Percentiles rank a stretch among this genome's conserved stretches.
These are phyloP conservation scores for Hylyphantes graminicola DNA, from an alignment of 1,140 invertebrate species.

Conservation along the genomic window DNA sequence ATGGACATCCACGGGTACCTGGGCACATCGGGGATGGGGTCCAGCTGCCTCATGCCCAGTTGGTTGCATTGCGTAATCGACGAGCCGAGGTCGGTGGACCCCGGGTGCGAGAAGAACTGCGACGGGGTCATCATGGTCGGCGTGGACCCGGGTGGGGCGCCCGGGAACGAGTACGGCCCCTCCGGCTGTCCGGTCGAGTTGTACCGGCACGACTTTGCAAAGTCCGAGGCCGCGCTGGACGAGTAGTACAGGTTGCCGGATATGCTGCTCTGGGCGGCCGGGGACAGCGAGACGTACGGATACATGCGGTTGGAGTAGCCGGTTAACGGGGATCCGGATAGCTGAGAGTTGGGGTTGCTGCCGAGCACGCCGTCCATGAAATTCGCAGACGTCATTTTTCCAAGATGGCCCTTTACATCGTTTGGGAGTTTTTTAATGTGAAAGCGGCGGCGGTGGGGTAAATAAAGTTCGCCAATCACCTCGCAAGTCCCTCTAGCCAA, in stretches of 20 bases:
- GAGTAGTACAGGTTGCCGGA: conserved; percentile 59
- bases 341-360: conserved; percentile 75
- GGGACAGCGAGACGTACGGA: conserved; percentile 77
- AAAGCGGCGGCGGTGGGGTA: conserved; percentile 46
- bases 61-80: conserved; percentile 69
- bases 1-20: conserved; percentile 97
- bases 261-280: conserved; percentile 77
- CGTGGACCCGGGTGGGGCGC: conserved; percentile 72
- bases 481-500: conserved; percentile 63
- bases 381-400: conserved; percentile 88
- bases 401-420: background rate
- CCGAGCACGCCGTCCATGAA: conserved; percentile 96
- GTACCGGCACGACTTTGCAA: conserved; percentile 62
- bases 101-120: conserved; percentile 84
- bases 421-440: background rate
- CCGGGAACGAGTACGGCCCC: conserved; percentile 74
- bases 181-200: conserved; percentile 66
- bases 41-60: conserved; percentile 67
- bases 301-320: conserved; percentile 71
- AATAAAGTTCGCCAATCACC: conserved; percentile 64
- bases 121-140: conserved; percentile 74
- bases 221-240: conserved; percentile 45
- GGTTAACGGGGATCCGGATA: conserved; percentile 67
- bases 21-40: conserved; percentile 81
- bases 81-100: conserved; percentile 75